Evolutionary conservation across 1,140 invertebrate genomes (phyloP), one percentile per base, ranked within the genome.

Genomic region (Notospermus geniculatus): DNA sequence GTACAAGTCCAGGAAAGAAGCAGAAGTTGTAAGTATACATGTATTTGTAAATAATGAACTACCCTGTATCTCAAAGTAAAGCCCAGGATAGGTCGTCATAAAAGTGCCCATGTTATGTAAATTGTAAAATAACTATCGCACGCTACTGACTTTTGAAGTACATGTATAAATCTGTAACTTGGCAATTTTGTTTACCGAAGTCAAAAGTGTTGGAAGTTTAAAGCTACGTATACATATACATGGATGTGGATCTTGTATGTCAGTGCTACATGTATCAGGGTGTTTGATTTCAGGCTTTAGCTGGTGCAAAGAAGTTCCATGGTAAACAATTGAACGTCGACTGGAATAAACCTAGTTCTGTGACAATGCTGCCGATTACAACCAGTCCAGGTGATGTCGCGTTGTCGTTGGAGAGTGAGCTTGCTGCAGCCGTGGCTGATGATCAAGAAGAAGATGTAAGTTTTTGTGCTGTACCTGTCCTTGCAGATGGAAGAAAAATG

Each of bases 1-100:
- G 70, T 92, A 86, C 71, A 87, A 88, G 66, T 85, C 86, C 11
- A 83, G 90, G 66, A 89, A 88, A 74, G 87, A 89, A 64, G 90
- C 90, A 1, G 90, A 91, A 77, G 80, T 86, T 69, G 77, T 77
- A 63, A 57, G 67, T 43, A 19, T 22, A 19, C 57, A 23, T 39
- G 5, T 11, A 54, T 5, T 4, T 28, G 2, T 15, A 45, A 22
- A 39, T n/a, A n/a, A n/a, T n/a, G n/a, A n/a, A n/a, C n/a, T n/a
- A n/a, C n/a, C n/a, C n/a, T n/a, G n/a, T n/a, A n/a, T n/a, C n/a
- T n/a, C n/a, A n/a, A n/a, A n/a, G n/a, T n/a, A n/a, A n/a, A n/a
- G n/a, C n/a, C n/a, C n/a, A n/a, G n/a, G n/a, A n/a, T n/a, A n/a
- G n/a, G 15, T 2, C 13, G 5, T 11, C 2, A 19, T 2, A 15